These are phyloP conservation scores for Kradibia gibbosae DNA, from an alignment of 1,140 invertebrate genomes.

Conservation along the genomic window DNA sequence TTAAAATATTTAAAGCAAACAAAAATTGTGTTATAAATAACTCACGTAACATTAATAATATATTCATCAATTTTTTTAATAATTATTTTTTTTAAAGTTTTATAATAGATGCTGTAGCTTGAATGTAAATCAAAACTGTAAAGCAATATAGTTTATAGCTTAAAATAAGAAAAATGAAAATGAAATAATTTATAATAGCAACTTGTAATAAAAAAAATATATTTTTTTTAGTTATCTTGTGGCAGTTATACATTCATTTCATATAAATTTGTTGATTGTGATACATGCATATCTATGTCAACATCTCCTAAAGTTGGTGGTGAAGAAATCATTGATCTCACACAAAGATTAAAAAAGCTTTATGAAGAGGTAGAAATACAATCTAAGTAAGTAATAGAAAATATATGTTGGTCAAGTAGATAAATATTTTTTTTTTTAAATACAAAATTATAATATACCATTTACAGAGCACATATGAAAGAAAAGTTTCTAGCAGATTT, in stretches of 20 bases:
- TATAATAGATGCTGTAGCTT: too few species aligned
- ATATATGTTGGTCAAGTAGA: background rate
- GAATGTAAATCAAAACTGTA: too few species aligned
- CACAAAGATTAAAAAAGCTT: conserved; percentile 84
- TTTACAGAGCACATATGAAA: conserved; percentile 91
- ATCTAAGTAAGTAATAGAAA: conserved; percentile 80
- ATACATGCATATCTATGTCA: conserved; percentile 83
- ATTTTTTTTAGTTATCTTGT: conserved; percentile 84
- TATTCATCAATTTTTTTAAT: too few species aligned
- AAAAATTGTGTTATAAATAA: conserved; percentile 10
- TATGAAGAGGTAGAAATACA: conserved; percentile 96
- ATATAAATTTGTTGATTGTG: conserved; percentile 84
- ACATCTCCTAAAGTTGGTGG: conserved; percentile 76
- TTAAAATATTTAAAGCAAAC: background rate
- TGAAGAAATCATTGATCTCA: conserved; percentile 78
- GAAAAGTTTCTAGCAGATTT: conserved; percentile 98
- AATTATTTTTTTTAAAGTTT: too few species aligned
- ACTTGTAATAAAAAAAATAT: conserved; percentile 1
- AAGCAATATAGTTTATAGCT: background rate
- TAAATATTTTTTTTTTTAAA: background rate
- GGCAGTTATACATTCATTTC: conserved; percentile 90
- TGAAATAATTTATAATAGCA: background rate
- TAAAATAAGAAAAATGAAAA: background rate
- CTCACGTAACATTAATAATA: background rate
- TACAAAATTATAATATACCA: background rate